Conservation (phyloP, 2,888 invertebrate genomes). For the Hetaerina titia region DNA sequence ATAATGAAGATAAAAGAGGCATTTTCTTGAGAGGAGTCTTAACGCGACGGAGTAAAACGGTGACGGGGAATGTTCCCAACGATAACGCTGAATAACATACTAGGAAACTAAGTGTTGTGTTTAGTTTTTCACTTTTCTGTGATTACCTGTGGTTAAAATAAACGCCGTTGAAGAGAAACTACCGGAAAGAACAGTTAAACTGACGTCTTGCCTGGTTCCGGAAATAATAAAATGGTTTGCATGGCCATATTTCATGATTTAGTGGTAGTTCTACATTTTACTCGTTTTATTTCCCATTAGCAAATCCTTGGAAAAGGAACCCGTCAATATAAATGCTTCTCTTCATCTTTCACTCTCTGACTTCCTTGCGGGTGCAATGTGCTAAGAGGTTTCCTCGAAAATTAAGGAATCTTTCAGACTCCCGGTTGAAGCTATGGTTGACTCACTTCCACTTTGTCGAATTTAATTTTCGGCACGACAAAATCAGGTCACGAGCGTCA, state of each 20-base stretch:
- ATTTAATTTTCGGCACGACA: too few species aligned
- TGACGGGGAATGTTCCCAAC: neutral
- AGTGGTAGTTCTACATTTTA: neutral
- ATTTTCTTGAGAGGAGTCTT: too few species aligned
- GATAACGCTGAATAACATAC: neutral
- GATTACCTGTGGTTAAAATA: neutral
- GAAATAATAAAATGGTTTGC: too few species aligned
- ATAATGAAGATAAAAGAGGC: too few species aligned
- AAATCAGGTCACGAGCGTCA: too few species aligned
- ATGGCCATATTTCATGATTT: too few species aligned
- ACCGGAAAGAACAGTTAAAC: neutral
- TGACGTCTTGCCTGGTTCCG: neutral
- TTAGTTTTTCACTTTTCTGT: neutral
- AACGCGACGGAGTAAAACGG: too few species aligned
- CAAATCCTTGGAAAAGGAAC: neutral
- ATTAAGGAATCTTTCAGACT: conserved; percentile 29
- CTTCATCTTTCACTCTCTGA: conserved; percentile 33
- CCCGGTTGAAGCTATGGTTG: neutral
- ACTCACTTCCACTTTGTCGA: neutral
- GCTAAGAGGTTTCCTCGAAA: neutral
- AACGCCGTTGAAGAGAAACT: neutral
- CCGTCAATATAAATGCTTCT: conserved; percentile 35
- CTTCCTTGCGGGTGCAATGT: neutral
- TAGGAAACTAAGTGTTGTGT: neutral
- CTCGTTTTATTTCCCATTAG: conserved; percentile 21